Base-by-base conservation (phyloP, 2,113 vertebrate species). In the Bos javanicus region DNA sequence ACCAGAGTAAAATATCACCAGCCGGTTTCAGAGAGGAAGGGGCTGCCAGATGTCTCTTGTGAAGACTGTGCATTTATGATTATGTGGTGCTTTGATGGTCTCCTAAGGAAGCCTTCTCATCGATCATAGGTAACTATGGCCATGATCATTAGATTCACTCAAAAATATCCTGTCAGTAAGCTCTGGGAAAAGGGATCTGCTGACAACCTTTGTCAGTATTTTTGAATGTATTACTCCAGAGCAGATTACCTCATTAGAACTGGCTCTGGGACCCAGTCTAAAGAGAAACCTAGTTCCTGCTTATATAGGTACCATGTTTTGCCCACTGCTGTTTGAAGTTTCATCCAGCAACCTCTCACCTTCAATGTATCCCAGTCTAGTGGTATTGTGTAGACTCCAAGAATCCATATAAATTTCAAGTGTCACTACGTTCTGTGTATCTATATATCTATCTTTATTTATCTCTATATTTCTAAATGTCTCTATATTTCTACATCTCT, bases 341-440 rank as follows among this genome's bases (percentile, higher is more conserved):
- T 26, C 52, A 59, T 26, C 33, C 46, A 48, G 14, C 9, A 26
- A 9, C 26, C n/a, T 17, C 15, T 93, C 33, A 39, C 19, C 36
- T 39, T 3, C 13, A 19, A 0, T 17, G 19, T 39, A 9, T 5
- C 12, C 17, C n/a, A 74, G 2, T 52, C 39, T 19, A n/a, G n/a
- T 6, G 13, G 7, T 56, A 43, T 48, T 59, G 80, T 39, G 12
- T 28, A 43, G 50, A 74, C 4, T 26, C 10, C 21, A 50, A 28
- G 28, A 90, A 95, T 26, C 50, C 56, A 39, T 15, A 19, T 7
- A 36, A 48, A 76, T 95, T 67, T 78, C 71, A 76, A 28, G 33
- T 80, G 57, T 59, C 46, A 9, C 17, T 82, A 36, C 8, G 1
- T 13, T 39, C 10, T 67, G 1, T 60, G 5, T 6, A 4, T 33